Base-by-base conservation (phyloP, 2,888 invertebrate genomes). In the Leptinotarsa rubiginosa region DNA sequence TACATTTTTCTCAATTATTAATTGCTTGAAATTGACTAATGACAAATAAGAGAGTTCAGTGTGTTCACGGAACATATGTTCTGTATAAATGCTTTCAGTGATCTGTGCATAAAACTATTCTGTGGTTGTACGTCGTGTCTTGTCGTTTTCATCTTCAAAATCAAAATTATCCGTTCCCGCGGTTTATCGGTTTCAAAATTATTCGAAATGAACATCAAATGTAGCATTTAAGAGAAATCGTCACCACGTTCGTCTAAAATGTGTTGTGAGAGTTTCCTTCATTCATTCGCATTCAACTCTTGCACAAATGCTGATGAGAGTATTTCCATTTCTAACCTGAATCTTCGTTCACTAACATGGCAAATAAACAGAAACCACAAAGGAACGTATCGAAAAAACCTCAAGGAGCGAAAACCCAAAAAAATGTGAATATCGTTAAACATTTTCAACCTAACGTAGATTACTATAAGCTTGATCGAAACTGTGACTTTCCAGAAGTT, bases 401-500 rank as follows among this genome's bases (percentile, higher is more conserved):
- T 12, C 20, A 18, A 31, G 47, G 54, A 15, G 56, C 54, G 41
- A 68, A 54, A 13, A 47, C 69, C 5, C 69, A 69, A 22, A 31
- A 56, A 16, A 69, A 47, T 69, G 69, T 69, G 56, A 25, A 54
- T 20, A 47, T 72, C 16, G 41, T 74, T 22, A 76, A 76, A 65
- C 76, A 76, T 70, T 76, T 76, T 47, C 70, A 76, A 25, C 70
- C 74, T 50, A 65, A 74, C 70, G 54, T 72, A 54, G 25, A 13
- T 54, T 67, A 47, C 56, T 62, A 70, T 50, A 72, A 65, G 68
- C 56, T 49, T 52, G 68, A 56, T 47, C 59, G 16, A 31, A 68
- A 74, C 18, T 72, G 72, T 52, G 76, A 76, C n/a, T 67, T 76
- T 16, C 76, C 76, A 70, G 76, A 76, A 69, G 47, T 69, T n/a